phyloP scores from a whole-genome alignment of 2,113 vertebrate genomes.

The Gallinago jamesoni region DNA sequence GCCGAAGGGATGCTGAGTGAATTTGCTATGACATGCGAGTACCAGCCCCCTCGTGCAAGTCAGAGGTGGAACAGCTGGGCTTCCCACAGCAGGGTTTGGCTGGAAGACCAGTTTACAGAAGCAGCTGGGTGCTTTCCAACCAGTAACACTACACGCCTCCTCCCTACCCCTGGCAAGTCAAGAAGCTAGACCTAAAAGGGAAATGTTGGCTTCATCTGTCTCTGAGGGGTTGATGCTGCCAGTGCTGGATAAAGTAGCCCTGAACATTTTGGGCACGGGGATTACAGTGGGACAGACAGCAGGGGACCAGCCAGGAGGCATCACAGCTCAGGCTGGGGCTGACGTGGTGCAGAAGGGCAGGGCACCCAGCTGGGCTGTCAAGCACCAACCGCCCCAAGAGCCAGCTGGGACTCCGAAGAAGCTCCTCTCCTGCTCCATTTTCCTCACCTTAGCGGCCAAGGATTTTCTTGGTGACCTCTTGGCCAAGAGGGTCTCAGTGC shows the following conservation, averaged over 20 bases:
- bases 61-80: neutral
- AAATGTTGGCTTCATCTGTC: neutral
- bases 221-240: neutral
- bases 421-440: neutral
- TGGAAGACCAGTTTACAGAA: neutral
- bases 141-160: fast-evolving
- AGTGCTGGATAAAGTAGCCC: neutral
- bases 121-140: neutral
- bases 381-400: neutral
- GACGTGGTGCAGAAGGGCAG: neutral
- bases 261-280: neutral
- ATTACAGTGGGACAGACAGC: neutral
- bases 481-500: neutral
- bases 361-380: neutral
- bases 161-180: neutral
- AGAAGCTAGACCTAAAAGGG: neutral
- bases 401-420: neutral
- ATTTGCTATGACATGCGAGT: fast-evolving
- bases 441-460: neutral
- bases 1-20: neutral
- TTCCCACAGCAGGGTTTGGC: neutral
- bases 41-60: neutral
- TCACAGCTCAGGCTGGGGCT: neutral
- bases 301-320: neutral
- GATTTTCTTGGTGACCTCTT: neutral